phyloP scores from a whole-genome alignment of 2,888 invertebrate species.

The Conops quadrifasciatus region DNA sequence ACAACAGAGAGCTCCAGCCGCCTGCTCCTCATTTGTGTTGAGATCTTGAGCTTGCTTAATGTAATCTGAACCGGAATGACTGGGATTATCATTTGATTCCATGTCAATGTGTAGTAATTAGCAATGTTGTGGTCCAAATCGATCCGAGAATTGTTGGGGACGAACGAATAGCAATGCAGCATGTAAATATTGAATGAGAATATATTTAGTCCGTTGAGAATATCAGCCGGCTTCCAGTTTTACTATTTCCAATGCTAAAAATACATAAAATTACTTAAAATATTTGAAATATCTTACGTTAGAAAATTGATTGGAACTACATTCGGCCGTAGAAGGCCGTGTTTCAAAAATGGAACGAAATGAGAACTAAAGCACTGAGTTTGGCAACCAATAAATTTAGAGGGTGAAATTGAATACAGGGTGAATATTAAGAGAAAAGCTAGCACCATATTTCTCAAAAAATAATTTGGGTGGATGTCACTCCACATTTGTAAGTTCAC shows the following conservation, averaged over 20 bases:
- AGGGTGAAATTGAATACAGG: no score
- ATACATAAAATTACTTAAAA: neutral
- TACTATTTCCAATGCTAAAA: neutral
- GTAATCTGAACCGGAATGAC: slow-evolving; percentile 12
- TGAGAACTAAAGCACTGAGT: no score
- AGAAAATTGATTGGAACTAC: neutral
- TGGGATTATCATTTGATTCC: neutral
- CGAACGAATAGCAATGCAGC: slow-evolving; percentile 15
- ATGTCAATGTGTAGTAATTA: neutral
- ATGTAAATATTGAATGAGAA: slow-evolving; percentile 20
- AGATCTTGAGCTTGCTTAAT: slow-evolving; percentile 6
- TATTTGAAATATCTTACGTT: slow-evolving; percentile 1
- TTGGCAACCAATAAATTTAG: no score
- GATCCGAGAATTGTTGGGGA: neutral
- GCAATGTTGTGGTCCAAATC: neutral
- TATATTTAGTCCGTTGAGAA: neutral
- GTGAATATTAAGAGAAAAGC: no score
- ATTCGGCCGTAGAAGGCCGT: no score
- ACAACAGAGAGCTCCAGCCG: slow-evolving; percentile 66
- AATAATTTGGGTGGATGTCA: no score
- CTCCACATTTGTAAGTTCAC: neutral
- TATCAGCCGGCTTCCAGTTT: neutral
- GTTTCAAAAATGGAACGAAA: no score
- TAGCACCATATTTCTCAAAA: no score
- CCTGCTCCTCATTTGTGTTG: slow-evolving; percentile 40